These are phyloP conservation scores for Stenodera caucasica DNA, from an alignment of 2,888 invertebrate species.

Conservation along the genomic window DNA sequence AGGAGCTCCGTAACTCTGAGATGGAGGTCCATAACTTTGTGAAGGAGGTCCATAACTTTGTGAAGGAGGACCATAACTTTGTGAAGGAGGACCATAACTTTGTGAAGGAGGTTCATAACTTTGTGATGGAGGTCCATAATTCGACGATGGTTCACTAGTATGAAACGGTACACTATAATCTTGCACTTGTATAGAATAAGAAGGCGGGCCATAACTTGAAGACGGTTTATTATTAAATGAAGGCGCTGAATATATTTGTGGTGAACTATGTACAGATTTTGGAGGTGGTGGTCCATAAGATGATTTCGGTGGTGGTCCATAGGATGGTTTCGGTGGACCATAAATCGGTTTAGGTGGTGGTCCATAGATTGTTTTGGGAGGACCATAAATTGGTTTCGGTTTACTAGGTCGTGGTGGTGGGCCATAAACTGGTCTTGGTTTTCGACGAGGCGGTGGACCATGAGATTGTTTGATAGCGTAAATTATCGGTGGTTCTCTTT, in stretches of 20 bases:
- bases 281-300: slow-evolving; percentile 29
- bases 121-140: slow-evolving; percentile 22
- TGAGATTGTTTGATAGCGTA: slow-evolving; percentile 27
- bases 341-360: slow-evolving; percentile 28
- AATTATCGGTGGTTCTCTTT: slow-evolving; percentile 31
- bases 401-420: slow-evolving; percentile 24
- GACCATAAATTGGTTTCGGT: slow-evolving; percentile 40
- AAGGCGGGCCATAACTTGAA: slow-evolving; percentile 29
- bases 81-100: slow-evolving; percentile 25
- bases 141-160: slow-evolving; percentile 18
- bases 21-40: slow-evolving; percentile 33
- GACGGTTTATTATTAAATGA: slow-evolving; percentile 31
- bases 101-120: slow-evolving; percentile 18
- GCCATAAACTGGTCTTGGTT: slow-evolving; percentile 32
- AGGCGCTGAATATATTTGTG: slow-evolving; percentile 25
- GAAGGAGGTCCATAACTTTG: slow-evolving; percentile 31
- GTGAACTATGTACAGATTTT: slow-evolving; percentile 34
- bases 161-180: slow-evolving; percentile 23
- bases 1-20: slow-evolving; percentile 21
- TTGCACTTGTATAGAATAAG: slow-evolving; percentile 2
- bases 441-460: slow-evolving; percentile 24
- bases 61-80: slow-evolving; percentile 29
- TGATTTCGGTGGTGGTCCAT: slow-evolving; percentile 28
- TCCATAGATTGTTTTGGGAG: slow-evolving; percentile 31
- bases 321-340: slow-evolving; percentile 33